These are phyloP conservation scores for Aphelocoma californica DNA, from an alignment of 2,797 vertebrate genomes.

Conservation along the genomic window DNA sequence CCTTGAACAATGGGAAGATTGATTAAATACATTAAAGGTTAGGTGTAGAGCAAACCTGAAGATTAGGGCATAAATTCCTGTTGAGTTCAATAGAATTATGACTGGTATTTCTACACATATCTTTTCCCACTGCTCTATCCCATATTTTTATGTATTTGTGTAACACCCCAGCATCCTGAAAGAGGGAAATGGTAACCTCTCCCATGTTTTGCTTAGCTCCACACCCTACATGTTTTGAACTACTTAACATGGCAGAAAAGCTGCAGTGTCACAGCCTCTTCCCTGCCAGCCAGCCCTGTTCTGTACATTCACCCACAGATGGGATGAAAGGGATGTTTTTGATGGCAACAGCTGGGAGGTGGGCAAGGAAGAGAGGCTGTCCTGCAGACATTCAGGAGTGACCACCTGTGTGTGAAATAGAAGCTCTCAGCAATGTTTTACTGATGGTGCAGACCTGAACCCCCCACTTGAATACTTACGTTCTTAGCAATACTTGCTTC, in stretches of 20 bases:
- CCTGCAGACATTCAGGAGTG: background rate
- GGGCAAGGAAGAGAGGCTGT: background rate
- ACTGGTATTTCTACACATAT: background rate
- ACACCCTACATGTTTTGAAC: background rate
- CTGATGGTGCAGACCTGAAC: background rate
- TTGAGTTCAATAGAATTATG: background rate
- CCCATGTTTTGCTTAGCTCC: background rate
- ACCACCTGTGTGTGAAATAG: background rate
- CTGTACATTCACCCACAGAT: fast-evolving
- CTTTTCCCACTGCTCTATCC: background rate
- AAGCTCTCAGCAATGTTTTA: background rate
- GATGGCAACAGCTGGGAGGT: background rate
- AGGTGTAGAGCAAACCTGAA: background rate
- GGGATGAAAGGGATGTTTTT: background rate
- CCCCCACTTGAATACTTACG: background rate
- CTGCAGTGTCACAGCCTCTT: background rate
- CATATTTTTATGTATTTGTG: background rate
- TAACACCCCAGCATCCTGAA: background rate
- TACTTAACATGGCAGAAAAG: background rate
- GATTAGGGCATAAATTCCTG: background rate
- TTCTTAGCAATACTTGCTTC: background rate
- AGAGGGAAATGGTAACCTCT: background rate
- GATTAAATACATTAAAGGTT: background rate
- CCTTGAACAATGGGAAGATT: background rate
- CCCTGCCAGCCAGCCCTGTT: background rate